phyloP scores from a whole-genome alignment of 2,888 invertebrate species.

The Proisotoma minuta region DNA sequence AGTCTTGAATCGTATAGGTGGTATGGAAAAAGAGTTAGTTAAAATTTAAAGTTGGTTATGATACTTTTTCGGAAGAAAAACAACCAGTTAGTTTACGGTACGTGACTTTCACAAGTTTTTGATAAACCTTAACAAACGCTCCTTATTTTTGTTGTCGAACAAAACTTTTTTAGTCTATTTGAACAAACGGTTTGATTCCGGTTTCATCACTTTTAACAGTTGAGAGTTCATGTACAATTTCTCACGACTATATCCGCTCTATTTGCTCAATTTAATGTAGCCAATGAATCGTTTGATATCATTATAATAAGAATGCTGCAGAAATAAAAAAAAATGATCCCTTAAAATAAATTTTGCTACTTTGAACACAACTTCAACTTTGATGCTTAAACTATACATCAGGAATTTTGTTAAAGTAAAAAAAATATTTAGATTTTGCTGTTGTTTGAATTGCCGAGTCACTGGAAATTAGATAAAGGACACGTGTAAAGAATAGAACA shows the following conservation, averaged over 20 bases:
- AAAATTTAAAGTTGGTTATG: slow-evolving; percentile 1
- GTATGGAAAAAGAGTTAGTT: background rate
- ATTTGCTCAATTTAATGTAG: too few relatives aligned
- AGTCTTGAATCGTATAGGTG: background rate
- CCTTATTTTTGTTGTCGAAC: background rate
- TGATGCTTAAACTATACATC: too few relatives aligned
- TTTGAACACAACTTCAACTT: too few relatives aligned
- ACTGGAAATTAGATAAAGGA: background rate
- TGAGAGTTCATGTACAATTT: background rate
- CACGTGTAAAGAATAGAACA: background rate
- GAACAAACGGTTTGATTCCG: background rate
- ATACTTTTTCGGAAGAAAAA: background rate
- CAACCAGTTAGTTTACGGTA: slow-evolving; percentile 6
- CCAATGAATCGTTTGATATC: too few relatives aligned
- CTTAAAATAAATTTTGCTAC: too few relatives aligned
- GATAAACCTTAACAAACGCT: slow-evolving; percentile 2
- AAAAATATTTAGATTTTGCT: too few relatives aligned
- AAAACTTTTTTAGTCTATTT: background rate
- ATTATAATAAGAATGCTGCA: too few relatives aligned
- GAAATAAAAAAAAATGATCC: too few relatives aligned
- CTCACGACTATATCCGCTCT: background rate
- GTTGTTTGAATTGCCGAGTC: too few relatives aligned
- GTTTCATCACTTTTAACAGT: background rate
- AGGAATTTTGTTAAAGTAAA: too few relatives aligned
- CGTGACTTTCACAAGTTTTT: slow-evolving; percentile 11